These are phyloP conservation scores for Pterocles burchelli DNA, from an alignment of 2,113 vertebrate species.

Conservation along the genomic window DNA sequence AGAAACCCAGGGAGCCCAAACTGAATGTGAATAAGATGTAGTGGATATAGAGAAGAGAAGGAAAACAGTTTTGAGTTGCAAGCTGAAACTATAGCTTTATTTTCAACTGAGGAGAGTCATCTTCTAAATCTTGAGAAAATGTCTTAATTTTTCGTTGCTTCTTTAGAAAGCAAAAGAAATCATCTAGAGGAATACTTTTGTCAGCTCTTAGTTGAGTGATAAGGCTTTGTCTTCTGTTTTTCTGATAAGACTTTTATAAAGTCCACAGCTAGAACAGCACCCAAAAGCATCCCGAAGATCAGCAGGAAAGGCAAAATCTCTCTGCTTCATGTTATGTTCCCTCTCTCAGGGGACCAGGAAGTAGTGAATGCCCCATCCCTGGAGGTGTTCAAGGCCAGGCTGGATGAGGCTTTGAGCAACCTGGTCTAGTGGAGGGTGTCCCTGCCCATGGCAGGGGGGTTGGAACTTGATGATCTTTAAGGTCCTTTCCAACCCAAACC, in stretches of 20 bases:
- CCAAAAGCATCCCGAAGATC: neutral
- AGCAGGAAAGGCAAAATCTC: neutral
- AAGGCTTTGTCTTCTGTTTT: neutral
- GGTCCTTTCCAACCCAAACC: too few relatives aligned
- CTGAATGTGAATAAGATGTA: neutral
- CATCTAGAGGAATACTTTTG: neutral
- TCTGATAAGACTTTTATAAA: neutral
- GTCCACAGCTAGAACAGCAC: neutral
- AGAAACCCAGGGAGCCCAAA: constrained; percentile 12
- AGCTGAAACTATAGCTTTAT: neutral
- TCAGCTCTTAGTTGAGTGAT: neutral
- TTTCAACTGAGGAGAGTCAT: neutral
- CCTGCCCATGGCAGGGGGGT: too few relatives aligned
- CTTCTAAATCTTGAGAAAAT: constrained; percentile 6
- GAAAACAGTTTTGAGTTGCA: neutral
- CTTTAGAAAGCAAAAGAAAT: neutral
- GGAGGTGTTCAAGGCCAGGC: too few relatives aligned
- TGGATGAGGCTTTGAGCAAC: too few relatives aligned
- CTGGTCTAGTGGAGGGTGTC: too few relatives aligned
- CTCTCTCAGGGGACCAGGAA: neutral
- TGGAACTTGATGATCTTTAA: too few relatives aligned
- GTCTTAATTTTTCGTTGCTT: neutral
- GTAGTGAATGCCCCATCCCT: too few relatives aligned
- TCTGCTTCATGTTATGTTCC: neutral
- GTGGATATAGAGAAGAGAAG: neutral